Evolutionary conservation across 2,113 vertebrate genomes (phyloP).

Genomic region (Dipodomys stephensi): DNA sequence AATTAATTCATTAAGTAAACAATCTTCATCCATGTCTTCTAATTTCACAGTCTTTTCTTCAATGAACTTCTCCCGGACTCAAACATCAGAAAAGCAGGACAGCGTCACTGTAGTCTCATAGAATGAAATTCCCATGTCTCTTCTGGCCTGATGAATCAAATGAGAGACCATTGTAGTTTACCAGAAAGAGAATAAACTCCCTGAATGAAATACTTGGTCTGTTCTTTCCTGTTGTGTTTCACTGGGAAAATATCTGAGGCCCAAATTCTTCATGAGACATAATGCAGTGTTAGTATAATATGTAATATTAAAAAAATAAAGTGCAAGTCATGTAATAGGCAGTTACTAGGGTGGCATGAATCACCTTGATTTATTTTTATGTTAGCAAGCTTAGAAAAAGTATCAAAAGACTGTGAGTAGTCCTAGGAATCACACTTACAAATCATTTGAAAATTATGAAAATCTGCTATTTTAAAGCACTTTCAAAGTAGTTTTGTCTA

Average conservation of each 20-base stretch:
- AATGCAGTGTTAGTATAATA: background rate
- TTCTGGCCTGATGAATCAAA: conserved; percentile 49
- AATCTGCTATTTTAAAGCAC: background rate
- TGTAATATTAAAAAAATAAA: background rate
- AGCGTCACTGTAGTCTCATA: background rate
- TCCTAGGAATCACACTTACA: conserved; percentile 28
- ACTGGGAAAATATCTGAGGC: background rate
- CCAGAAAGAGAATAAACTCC: background rate
- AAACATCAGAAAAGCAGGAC: conserved; percentile 54
- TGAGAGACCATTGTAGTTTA: background rate
- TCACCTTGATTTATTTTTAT: background rate
- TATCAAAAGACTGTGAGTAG: background rate
- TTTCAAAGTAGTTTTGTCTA: background rate
- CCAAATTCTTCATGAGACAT: conserved; percentile 29
- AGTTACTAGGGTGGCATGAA: background rate
- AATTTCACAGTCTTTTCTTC: conserved; percentile 78
- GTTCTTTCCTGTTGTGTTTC: background rate
- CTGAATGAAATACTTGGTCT: conserved; percentile 27
- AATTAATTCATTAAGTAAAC: conserved; percentile 53
- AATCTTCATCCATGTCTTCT: background rate
- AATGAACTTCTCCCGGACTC: conserved; percentile 62
- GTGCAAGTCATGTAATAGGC: background rate
- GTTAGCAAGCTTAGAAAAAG: background rate
- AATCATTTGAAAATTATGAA: conserved; percentile 18
- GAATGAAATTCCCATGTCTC: conserved; percentile 57